Evolutionary conservation across 1,140 invertebrate species (phyloP).

Genomic region (Physella acuta): DNA sequence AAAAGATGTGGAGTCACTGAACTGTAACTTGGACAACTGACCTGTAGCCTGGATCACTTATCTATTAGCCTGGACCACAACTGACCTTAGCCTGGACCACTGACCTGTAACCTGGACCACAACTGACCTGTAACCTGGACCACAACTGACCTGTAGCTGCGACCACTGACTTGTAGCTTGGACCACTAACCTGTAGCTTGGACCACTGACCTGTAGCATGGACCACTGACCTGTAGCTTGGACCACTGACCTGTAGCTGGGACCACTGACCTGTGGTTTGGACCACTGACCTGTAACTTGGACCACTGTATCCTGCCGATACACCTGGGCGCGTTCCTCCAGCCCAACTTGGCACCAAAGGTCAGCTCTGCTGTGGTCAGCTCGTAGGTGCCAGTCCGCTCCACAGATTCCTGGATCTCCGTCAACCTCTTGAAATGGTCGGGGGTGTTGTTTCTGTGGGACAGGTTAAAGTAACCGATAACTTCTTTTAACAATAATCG

Average conservation of each 20-base stretch:
- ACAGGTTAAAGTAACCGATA: neutral
- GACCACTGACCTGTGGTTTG: neutral
- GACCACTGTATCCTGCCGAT: slow-evolving; percentile 96
- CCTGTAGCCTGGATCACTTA: too few relatives aligned
- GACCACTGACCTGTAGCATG: neutral
- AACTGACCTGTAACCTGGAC: too few relatives aligned
- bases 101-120: too few relatives aligned
- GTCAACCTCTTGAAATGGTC: slow-evolving; percentile 68
- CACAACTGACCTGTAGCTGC: too few relatives aligned
- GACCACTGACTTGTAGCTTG: too few relatives aligned
- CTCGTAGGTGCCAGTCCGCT: slow-evolving; percentile 73
- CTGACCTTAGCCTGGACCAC: too few relatives aligned
- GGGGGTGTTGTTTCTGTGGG: slow-evolving; percentile 42
- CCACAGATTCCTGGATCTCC: slow-evolving; percentile 73
- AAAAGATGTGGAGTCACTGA: too few relatives aligned
- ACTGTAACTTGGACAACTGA: too few relatives aligned
- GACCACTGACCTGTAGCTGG: neutral
- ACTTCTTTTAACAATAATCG: too few relatives aligned
- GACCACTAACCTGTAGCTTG: neutral
- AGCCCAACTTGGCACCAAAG: slow-evolving; percentile 89
- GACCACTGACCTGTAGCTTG: neutral
- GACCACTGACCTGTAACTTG: slow-evolving; percentile 77
- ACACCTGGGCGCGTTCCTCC: slow-evolving; percentile 89
- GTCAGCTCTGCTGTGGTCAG: slow-evolving; percentile 88
- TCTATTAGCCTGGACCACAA: too few relatives aligned